These are phyloP conservation scores for Byasa hedistus DNA, from an alignment of 2,888 invertebrate genomes.

Conservation along the genomic window DNA sequence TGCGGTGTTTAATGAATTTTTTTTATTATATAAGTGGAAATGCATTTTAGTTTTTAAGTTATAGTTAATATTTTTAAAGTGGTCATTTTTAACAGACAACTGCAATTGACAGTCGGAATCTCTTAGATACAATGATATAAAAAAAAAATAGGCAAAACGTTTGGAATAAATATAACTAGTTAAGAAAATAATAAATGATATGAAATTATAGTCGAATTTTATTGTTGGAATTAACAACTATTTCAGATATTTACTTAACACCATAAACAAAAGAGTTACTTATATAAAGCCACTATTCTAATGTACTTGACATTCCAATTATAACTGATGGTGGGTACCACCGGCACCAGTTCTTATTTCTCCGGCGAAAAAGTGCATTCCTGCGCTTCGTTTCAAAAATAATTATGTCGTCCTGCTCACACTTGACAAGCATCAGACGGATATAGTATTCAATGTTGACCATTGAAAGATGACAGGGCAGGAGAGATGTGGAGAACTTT, in stretches of 20 bases:
- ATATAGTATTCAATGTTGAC: too few species aligned
- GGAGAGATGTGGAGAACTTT: too few species aligned
- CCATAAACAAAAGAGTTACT: not conserved
- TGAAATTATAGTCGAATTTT: conserved; percentile 54
- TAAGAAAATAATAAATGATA: conserved; percentile 80
- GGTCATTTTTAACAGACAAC: conserved; percentile 74
- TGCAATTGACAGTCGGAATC: conserved; percentile 71
- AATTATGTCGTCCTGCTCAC: too few species aligned
- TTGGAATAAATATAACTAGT: conserved; percentile 78
- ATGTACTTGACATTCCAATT: too few species aligned
- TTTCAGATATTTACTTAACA: not conserved
- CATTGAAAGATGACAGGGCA: too few species aligned
- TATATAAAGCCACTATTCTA: not conserved
- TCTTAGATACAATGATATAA: conserved; percentile 76
- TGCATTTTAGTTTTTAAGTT: conserved; percentile 80
- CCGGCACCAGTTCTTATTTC: too few species aligned
- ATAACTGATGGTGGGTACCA: too few species aligned
- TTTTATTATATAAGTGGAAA: conserved; percentile 68
- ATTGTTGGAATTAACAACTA: conserved; percentile 27
- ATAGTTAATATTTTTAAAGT: conserved; percentile 77
- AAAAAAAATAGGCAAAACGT: conserved; percentile 74
- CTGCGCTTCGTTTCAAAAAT: too few species aligned
- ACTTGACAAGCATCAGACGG: too few species aligned
- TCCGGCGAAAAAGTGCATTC: too few species aligned
- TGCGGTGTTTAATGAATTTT: conserved; percentile 71